Evolutionary conservation across 2,888 invertebrate species (phyloP), one percentile per base, ranked within the genome.

Genomic region (Actias luna): DNA sequence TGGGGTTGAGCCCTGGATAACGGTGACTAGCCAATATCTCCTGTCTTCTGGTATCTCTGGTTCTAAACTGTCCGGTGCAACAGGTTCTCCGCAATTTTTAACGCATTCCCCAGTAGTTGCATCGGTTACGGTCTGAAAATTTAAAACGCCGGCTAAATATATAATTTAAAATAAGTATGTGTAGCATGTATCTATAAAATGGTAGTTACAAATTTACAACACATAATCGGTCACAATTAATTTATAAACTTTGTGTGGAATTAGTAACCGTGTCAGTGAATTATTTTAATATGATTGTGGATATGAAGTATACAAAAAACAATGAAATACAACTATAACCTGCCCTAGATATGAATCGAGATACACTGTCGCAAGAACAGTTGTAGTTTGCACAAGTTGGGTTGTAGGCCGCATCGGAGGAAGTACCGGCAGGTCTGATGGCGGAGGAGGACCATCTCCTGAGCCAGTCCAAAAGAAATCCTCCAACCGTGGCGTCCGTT

Each of bases 391-490:
- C 50, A 95, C 93, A 10, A 95, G 93, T 0, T 94, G 89, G 8
- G 87, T 87, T 8, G 88, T 76, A 0, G 92, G 89, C 77, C 78
- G 86, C 4, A 83, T 74, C 1, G 88, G 83, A 1, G 75, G 67
- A 1, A 91, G 82, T 66, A 74, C 82, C 63, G 93, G 94, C 57
- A 90, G 89, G 74, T 88, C 94, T 71, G 93, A 92, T 76, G 87
- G 94, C 0, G 93, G 93, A 10, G 94, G 93, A 0, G 95, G 95
- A 0, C 96, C 97, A 79, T 97, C 97, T 0, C 97, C 97, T 0
- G 96, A 96, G 0, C 97, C 97, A 0, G 97, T 97, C 97, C 97
- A 97, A 84, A 98, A 96, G 87, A 97, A 98, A 83, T 97, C 97
- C 76, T 97, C 97, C 63, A 97, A 87, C 55, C 94, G 94, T 22